Evolutionary conservation across 64 coral and sea anemone genomes (phyloP).

Genomic region (Astreopora myriophthalma): DNA sequence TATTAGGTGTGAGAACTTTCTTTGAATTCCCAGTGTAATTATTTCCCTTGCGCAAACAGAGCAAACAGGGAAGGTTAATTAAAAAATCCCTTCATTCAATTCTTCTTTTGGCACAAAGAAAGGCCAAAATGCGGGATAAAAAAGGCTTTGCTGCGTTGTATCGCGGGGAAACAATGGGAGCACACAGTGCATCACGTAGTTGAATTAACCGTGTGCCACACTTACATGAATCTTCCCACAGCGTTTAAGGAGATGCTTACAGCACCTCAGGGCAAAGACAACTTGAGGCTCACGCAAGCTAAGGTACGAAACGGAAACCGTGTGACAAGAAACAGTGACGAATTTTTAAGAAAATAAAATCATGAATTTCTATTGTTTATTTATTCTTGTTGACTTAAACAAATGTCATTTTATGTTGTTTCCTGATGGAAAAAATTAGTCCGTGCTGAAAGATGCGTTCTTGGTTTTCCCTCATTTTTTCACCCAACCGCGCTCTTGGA

Average conservation of each 20-base stretch:
- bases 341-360: neutral
- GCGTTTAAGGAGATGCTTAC: slow-evolving; percentile 45
- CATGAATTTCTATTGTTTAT: neutral
- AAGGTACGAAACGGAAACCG: neutral
- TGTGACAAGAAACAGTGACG: neutral
- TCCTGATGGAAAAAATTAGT: neutral
- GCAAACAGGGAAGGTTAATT: neutral
- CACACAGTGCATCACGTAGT: neutral
- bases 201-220: neutral
- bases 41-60: neutral
- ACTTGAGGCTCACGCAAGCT: slow-evolving; percentile 13
- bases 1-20: neutral
- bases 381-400: slow-evolving; percentile 26
- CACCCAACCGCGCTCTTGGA: neutral
- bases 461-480: neutral
- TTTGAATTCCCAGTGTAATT: neutral
- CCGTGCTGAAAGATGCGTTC: neutral
- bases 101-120: slow-evolving; percentile 15
- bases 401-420: neutral
- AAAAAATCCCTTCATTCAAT: neutral
- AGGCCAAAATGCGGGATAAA: neutral
- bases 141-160: neutral
- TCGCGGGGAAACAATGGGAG: neutral
- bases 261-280: slow-evolving; percentile 17
- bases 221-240: neutral